Base-by-base conservation (phyloP, 2,797 vertebrate species). In the Eupleurogrammus muticus region DNA sequence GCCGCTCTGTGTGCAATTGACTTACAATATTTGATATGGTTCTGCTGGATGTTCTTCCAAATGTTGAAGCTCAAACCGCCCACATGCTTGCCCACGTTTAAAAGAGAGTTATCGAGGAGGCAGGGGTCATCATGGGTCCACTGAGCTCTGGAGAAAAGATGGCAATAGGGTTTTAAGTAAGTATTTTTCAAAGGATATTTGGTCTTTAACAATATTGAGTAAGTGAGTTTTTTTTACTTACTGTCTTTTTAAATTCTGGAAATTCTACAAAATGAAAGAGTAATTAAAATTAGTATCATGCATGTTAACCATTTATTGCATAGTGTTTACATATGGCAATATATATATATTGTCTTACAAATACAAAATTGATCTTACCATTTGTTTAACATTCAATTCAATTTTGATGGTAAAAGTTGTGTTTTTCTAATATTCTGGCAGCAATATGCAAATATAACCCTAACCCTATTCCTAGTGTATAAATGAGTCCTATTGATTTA, bases 11-110 rank as follows among this genome's bases (percentile, higher is more conserved):
- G 5, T 53, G 11, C 46, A 42, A 49, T 57, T 1, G 66, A 93
- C 94, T 93, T 75, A 95, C 94, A 73, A 40, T 85, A 90, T 62
- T 85, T 79, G 23, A 95, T 61, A 16, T 88, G 72, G 9, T 48
- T 23, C 79, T 89, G 86, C 89, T 28, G 28, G 28, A 95, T 82
- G 38, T 76, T 90, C 81, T 90, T 92, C 94, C 94, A 95, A 64
- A 95, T 81, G 46, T 90, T 94, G 82, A 85, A 94, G 65, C 87
- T 69, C 81, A 95, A 64, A 63, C 67, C 61, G 21, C 94, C 94
- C 23, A 94, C 84, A 70, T 95, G 94, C 4, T 75, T 73, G 12
- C 88, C 85, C 85, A 92, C 79, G 70, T 94, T 32, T 64, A 95
- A 80, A 42, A 95, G 91, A 59, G 35, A 78, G 24, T 75, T 73